A percentile compares a stretch with the other conserved stretches of the same genome.
Evolutionary conservation across 2,888 invertebrate genomes (phyloP).

Genomic region (Xanthorhoe designata): DNA sequence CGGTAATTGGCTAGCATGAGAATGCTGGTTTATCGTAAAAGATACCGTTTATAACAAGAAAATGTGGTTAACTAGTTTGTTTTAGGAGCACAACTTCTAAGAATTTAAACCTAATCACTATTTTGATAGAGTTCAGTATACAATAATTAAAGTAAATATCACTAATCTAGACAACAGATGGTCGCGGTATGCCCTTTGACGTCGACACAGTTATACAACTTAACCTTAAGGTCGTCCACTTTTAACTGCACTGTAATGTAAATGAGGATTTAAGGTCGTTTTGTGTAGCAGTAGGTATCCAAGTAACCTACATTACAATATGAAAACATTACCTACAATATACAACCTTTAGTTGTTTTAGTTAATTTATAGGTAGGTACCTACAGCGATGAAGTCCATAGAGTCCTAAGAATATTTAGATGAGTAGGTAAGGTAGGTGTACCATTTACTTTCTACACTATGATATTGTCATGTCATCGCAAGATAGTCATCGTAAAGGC

Average conservation of each 20-base stretch:
- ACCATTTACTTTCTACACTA: too few species aligned
- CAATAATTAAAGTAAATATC: constrained; percentile 7
- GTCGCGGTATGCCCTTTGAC: constrained; percentile 40
- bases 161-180: constrained; percentile 38
- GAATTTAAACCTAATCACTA: neutral
- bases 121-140: constrained; percentile 9
- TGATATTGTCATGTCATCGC: too few species aligned
- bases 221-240: constrained; percentile 38
- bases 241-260: constrained; percentile 25
- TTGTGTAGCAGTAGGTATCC: constrained; percentile 19
- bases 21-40: neutral
- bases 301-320: constrained; percentile 17
- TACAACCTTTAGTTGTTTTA: neutral
- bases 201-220: constrained; percentile 38
- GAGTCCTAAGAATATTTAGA: too few species aligned
- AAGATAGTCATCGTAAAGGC: too few species aligned
- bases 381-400: too few species aligned
- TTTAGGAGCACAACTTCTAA: neutral
- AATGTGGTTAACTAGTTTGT: constrained; percentile 13
- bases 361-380: too few species aligned
- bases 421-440: too few species aligned
- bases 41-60: constrained; percentile 8
- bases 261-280: constrained; percentile 27
- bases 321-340: too few species aligned
- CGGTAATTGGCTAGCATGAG: constrained; percentile 1